phyloP scores from a whole-genome alignment of 2,888 invertebrate species.

The Allolobophora icterica region DNA sequence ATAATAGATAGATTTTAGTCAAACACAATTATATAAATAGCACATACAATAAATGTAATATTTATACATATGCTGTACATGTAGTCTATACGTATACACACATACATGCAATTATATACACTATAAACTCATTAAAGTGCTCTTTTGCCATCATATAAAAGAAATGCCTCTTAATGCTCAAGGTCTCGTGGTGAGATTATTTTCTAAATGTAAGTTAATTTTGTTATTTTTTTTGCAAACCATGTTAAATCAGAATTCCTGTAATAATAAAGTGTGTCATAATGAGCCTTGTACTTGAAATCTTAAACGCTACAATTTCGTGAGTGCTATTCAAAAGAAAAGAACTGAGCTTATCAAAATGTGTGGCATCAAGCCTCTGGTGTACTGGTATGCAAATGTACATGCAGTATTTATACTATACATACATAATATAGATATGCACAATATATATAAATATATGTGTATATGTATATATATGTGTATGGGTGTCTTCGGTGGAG shows the following conservation, averaged over 20 bases:
- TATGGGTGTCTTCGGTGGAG: too few species aligned
- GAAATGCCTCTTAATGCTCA: background rate
- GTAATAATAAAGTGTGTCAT: background rate
- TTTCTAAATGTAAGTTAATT: background rate
- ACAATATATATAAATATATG: background rate
- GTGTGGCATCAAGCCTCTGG: background rate
- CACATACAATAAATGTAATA: background rate
- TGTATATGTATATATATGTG: too few species aligned
- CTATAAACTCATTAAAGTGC: constrained; percentile 3
- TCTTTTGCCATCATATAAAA: background rate
- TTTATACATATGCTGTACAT: background rate
- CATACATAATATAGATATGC: background rate
- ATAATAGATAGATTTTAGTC: background rate
- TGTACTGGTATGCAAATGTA: background rate
- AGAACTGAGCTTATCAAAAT: background rate
- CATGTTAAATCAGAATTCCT: too few species aligned
- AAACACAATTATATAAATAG: background rate
- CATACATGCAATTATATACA: background rate
- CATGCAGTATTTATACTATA: background rate
- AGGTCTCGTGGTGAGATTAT: background rate
- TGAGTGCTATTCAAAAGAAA: background rate
- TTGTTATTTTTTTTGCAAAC: background rate
- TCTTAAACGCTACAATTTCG: background rate
- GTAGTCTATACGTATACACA: background rate
- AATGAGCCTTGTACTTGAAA: background rate